Evolutionary conservation across 2,888 invertebrate species (phyloP), one percentile per base, ranked within the genome.

Genomic region (Eumacrocentrus americanus): DNA sequence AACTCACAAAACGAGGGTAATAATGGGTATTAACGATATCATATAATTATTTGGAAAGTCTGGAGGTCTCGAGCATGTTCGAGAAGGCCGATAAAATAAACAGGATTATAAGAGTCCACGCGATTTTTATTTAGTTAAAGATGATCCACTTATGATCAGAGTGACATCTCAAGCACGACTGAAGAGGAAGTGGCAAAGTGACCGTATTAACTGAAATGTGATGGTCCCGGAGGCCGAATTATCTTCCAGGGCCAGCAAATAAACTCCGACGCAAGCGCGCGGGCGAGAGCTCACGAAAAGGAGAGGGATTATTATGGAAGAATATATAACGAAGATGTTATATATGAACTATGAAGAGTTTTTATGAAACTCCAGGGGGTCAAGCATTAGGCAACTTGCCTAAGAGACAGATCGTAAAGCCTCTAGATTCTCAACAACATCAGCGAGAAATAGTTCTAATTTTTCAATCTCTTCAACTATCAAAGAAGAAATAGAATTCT

Each of bases 131-230:
- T 40, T n/a, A n/a, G n/a, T n/a, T n/a, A n/a, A 12, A 29, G 25
- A 20, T 42, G 42, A 34, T 59, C 37, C 29, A 53, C 76, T 70
- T n/a, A 29, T 9, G 73, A 72, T 72, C 77, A 72, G 68, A 70
- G 71, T 69, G 72, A 66, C 74, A 78, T 75, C 78, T 75, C 75
- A 70, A 70, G 70, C 69, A 67, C 70, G 74, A 78, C 78, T 79
- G 79, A 73, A 70, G 69, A 67, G 66, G 57, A 44, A 14, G 37
- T 40, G 53, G 58, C 61, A 60, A 58, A 53, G 66, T 63, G 67
- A 62, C 64, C 58, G 57, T 68, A 68, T 69, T 69, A 68, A 69
- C 68, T 67, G 70, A 44, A 38, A 51, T 65, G 66, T 71, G 67
- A 66, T 65, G 62, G 66, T 62, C 63, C 66, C 64, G 65, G 66